A percentile compares a stretch with the other conserved stretches of the same genome.
Conservation (phyloP, 2,113 vertebrate genomes). For the Poeciliopsis retropinna region DNA sequence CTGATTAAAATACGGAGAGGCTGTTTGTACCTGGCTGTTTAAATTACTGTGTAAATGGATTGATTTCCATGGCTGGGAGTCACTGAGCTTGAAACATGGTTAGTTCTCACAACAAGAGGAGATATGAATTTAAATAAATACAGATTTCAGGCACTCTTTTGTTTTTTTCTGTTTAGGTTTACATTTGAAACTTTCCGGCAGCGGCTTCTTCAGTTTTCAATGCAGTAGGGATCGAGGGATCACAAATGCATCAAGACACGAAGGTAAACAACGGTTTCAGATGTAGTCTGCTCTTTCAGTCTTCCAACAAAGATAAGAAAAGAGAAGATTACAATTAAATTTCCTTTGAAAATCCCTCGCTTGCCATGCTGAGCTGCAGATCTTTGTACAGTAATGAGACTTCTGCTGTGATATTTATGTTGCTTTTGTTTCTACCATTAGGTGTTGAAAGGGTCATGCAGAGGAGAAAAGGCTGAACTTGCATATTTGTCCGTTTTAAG, state of each 20-base stretch:
- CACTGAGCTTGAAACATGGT: not conserved
- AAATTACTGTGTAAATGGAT: conserved; percentile 12
- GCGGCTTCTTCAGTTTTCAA: no score
- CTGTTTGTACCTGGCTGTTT: conserved; percentile 22
- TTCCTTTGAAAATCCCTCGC: not conserved
- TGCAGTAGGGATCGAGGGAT: not conserved
- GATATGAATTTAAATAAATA: no score
- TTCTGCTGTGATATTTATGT: not conserved
- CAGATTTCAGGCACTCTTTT: no score
- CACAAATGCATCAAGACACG: not conserved
- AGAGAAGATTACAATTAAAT: not conserved
- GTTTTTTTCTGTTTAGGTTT: no score
- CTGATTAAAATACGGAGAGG: not conserved
- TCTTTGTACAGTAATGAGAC: not conserved
- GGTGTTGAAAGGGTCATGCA: not conserved
- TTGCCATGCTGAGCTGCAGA: not conserved
- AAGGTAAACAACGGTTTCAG: not conserved
- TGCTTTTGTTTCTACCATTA: not conserved
- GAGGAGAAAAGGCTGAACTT: not conserved
- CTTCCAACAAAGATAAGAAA: not conserved
- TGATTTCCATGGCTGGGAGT: not conserved
- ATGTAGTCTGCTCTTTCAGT: not conserved
- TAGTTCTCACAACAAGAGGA: no score
- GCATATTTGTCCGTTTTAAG: not conserved
- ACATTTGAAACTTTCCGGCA: no score